Evolutionary conservation across 30 jellyfish, hydroid and myxozoan genomes (phyloP), one percentile per base, ranked within the genome.

Genomic region (Pseudorhiza aurosa): DNA sequence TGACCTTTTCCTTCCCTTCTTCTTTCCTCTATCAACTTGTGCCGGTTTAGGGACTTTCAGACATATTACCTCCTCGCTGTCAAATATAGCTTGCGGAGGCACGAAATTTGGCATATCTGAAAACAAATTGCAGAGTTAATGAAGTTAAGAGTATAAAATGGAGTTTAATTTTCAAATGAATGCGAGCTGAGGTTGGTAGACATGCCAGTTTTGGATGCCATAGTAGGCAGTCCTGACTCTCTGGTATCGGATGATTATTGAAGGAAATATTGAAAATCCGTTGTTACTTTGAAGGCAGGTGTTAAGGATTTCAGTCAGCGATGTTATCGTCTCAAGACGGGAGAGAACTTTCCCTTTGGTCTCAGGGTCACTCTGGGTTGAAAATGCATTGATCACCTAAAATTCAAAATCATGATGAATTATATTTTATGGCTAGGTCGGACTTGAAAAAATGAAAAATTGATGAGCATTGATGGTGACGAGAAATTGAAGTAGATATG

Each of bases 371-470:
- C 65, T 68, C 69, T 88, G 95, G 28, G 77, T 65, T 45, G 97
- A 45, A 46, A 88, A 88, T 42, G 97, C 94, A 72, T 88, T 88
- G 31, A 88, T 29, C 11, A 75, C 87, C 97, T 88, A 21, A 58
- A 72, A 44, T 21, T 19, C 9, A 63, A 21, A 5, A n/a, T n/a
- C n/a, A n/a, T n/a, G n/a, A n/a, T 10, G 51, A n/a, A n/a, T n/a
- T n/a, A n/a, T n/a, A n/a, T n/a, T n/a, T n/a, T n/a, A n/a, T n/a
- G n/a, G n/a, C n/a, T n/a, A n/a, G n/a, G n/a, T n/a, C n/a, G n/a
- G n/a, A n/a, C n/a, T n/a, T n/a, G n/a, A n/a, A n/a, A n/a, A n/a
- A n/a, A n/a, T n/a, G n/a, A n/a, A n/a, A n/a, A n/a, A n/a, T n/a
- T n/a, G n/a, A n/a, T n/a, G n/a, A n/a, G n/a, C n/a, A n/a, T n/a